phyloP scores from a whole-genome alignment of 1,140 invertebrate species.

The Onthophagus taurus region DNA sequence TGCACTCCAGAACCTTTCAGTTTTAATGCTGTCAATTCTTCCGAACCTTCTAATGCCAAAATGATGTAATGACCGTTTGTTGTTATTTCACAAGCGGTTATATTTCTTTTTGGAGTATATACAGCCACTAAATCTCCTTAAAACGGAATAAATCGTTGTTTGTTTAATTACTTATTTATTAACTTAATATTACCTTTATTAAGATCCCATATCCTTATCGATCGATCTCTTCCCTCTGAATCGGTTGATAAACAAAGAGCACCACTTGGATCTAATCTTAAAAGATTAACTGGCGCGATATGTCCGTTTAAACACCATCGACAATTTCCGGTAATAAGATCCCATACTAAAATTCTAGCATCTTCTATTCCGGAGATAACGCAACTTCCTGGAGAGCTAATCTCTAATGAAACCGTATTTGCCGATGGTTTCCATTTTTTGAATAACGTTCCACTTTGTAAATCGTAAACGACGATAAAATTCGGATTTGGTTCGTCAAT shows the following conservation, averaged over 20 bases:
- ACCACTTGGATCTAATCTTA: conserved; percentile 61
- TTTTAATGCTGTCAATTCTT: conserved; percentile 54
- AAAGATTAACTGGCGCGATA: conserved; percentile 59
- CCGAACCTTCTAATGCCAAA: conserved; percentile 52
- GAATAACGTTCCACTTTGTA: conserved; percentile 84
- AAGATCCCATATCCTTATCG: conserved; percentile 70
- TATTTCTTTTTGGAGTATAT: conserved; percentile 62
- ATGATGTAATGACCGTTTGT: conserved; percentile 61
- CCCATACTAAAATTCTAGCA: conserved; percentile 74
- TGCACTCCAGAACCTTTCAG: conserved; percentile 44
- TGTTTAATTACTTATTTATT: too few relatives aligned
- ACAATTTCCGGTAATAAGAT: conserved; percentile 71
- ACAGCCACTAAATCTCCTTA: conserved; percentile 65
- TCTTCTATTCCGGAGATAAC: conserved; percentile 77
- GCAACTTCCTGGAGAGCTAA: conserved; percentile 67
- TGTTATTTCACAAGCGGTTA: conserved; percentile 67
- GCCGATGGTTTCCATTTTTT: conserved; percentile 82
- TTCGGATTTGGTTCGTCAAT: conserved; percentile 73
- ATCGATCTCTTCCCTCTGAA: conserved; percentile 55
- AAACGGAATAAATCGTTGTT: neutral
- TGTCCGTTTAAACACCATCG: conserved; percentile 65
- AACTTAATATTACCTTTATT: conserved; percentile 61
- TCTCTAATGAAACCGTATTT: conserved; percentile 69
- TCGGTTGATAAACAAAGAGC: conserved; percentile 62
- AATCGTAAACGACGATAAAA: conserved; percentile 83